Evolutionary conservation across 1,140 invertebrate genomes (phyloP), one percentile per base, ranked within the genome.

Genomic region (Bombus picipes): DNA sequence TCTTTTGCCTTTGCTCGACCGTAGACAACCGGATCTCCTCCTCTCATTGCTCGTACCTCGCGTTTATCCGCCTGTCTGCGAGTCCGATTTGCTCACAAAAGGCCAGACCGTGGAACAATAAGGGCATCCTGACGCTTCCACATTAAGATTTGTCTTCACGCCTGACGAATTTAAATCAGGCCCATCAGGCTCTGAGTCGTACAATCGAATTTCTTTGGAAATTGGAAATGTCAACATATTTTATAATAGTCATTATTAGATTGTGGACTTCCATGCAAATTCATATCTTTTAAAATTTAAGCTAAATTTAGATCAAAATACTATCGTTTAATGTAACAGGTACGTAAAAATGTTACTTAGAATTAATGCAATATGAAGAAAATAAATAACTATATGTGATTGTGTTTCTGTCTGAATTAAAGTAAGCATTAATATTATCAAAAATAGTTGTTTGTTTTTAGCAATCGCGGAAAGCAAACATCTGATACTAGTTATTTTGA

Each of bases 31-130:
- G 72, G n/a, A 71, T 79, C 75, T 37, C 25, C 57, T 81, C 57
- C 71, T 32, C 71, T 47, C 87, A 74, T 70, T 77, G 57, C 82
- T 78, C 25, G 41, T 81, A 68, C 65, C 68, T 37, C 57, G n/a
- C 59, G 39, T 89, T 83, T 86, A 66, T 47, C 62, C 87, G 83
- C 53, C 75, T 84, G 83, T 88, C 87, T 72, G 77, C 43, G 25
- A 78, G 83, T 73, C 71, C 77, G 87, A 88, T 89, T 88, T 85
- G 43, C 65, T 73, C 84, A 89, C 83, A 89, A 89, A 89, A 76
- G 87, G 65, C 75, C 34, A 62, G 9, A 22, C 32, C 65, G 34
- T 22, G 47, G 68, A 88, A 89, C 88, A 89, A 89, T 89, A 88
- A 89, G 74, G 68, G 79, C 76, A 88, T 86, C 43, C 79, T 71